Evolutionary conservation across 2,797 vertebrate species (phyloP), one percentile per base, ranked within the genome.

Genomic region (Gallinago solitaria): DNA sequence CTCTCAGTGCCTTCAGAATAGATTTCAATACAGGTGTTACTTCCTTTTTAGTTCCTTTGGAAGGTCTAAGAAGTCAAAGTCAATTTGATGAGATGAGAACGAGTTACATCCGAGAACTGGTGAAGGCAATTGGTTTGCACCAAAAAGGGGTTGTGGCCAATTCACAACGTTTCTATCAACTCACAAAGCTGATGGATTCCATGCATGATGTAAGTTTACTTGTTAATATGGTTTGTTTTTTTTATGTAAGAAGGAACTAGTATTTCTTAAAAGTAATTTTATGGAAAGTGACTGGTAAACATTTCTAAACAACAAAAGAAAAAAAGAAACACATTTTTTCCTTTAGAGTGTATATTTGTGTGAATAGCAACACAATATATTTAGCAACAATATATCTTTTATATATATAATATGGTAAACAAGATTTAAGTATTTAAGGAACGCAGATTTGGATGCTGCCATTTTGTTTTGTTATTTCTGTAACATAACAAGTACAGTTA

Each of bases 61-160:
- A 99, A 98, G 99, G 99, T 83, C 97, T 99, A 53, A 99, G 99
- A 97, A 99, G 99, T 96, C 99, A 99, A 97, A 98, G 83, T 33
- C 98, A 98, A 25, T 99, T 99, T 97, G 99, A 99, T 82, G 99
- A 99, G 92, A 99, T 99, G 99, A 98, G 99, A 89, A 98, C 99
- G 41, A 99, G 97, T 96, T 99, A 99, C 97, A 99, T 99, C 90
- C 98, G 98, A 64, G 99, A 99, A 95, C 98, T 99, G 91, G 98
- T 98, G 91, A 99, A 99, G 87, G 99, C 98, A 5, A 98, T 99
- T 81, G 98, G 99, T 87, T 93, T 99, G 97, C 99, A 97, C 92
- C 99, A 99, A 96, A 99, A 99, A 83, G 98, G 99, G 0, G 97
- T 99, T 68, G 98, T 99, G 93, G 98, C 98, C 61, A 99, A 98